Conservation (phyloP, 1,140 invertebrate species). For the Caenorhabditis tropicalis region DNA sequence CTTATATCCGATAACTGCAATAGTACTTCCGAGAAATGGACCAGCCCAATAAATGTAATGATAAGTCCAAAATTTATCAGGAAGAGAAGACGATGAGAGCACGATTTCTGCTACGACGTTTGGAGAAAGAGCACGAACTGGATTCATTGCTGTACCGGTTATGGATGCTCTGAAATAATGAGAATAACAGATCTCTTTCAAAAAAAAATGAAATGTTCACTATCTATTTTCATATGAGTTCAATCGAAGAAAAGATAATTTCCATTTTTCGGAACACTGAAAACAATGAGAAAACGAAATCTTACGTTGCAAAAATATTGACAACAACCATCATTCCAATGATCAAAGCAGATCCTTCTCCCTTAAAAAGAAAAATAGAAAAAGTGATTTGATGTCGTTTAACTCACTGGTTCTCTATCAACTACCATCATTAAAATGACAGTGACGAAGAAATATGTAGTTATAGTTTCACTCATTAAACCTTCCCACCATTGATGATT, state of each 20-base stretch:
- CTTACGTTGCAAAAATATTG: slow-evolving; percentile 68
- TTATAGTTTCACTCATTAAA: slow-evolving; percentile 67
- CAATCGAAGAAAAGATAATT: no score
- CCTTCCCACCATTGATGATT: slow-evolving; percentile 34
- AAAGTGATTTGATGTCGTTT: background rate
- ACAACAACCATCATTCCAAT: slow-evolving; percentile 72
- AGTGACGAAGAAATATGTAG: slow-evolving; percentile 70
- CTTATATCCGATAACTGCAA: slow-evolving; percentile 61
- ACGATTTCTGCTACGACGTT: slow-evolving; percentile 62
- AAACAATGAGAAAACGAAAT: no score
- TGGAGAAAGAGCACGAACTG: slow-evolving; percentile 73
- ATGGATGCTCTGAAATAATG: slow-evolving; percentile 58
- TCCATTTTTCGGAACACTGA: no score
- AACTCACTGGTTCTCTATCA: slow-evolving; percentile 59
- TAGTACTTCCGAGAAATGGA: slow-evolving; percentile 65
- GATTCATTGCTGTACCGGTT: slow-evolving; percentile 73
- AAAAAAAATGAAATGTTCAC: no score
- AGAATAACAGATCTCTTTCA: no score
- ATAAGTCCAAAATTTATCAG: slow-evolving; percentile 62
- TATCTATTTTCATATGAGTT: no score
- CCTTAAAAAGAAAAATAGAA: background rate
- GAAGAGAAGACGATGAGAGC: background rate
- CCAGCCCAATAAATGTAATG: slow-evolving; percentile 74
- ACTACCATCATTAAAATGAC: slow-evolving; percentile 70
- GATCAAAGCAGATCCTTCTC: slow-evolving; percentile 63